Conservation (phyloP, 1,140 invertebrate genomes). For the Pollicipes pollicipes region DNA sequence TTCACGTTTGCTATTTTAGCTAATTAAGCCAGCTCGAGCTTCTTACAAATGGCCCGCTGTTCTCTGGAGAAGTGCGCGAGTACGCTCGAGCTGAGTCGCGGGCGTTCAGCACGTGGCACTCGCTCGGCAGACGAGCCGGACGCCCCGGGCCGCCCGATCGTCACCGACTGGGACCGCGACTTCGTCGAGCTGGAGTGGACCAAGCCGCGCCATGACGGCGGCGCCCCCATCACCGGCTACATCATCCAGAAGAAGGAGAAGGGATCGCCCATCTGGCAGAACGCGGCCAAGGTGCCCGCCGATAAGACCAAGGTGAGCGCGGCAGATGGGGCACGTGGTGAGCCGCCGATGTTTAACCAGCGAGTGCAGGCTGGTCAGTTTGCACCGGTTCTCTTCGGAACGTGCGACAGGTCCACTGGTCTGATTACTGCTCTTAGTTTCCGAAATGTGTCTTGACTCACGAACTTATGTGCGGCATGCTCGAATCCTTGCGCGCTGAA, state of each 20-base stretch:
- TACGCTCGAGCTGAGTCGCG: no score
- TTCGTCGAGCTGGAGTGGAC: slow-evolving; percentile 81
- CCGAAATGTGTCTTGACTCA: no score
- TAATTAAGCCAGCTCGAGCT: no score
- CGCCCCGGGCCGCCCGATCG: slow-evolving; percentile 69
- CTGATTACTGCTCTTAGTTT: no score
- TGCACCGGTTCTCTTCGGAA: no score
- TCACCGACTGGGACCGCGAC: slow-evolving; percentile 82
- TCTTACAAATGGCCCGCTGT: no score
- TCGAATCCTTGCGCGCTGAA: no score
- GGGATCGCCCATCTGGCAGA: slow-evolving; percentile 71
- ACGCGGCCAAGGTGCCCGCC: slow-evolving; percentile 65
- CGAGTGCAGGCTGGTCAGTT: slow-evolving; percentile 27
- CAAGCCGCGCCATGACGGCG: slow-evolving; percentile 63
- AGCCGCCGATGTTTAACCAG: slow-evolving; percentile 31
- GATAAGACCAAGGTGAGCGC: slow-evolving; percentile 45
- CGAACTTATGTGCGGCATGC: no score
- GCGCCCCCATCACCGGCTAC: slow-evolving; percentile 79
- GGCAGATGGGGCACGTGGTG: slow-evolving; percentile 22
- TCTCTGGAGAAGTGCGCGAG: no score
- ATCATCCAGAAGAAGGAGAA: slow-evolving; percentile 92
- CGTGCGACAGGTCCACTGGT: no score
- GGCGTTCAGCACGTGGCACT: no score
- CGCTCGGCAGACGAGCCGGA: slow-evolving; percentile 58
- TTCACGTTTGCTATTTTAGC: no score